Percentiles rank a stretch among this genome's conserved stretches.
These are phyloP conservation scores for Anabacerthia variegaticeps DNA, from an alignment of 2,797 vertebrate species.

Conservation along the genomic window DNA sequence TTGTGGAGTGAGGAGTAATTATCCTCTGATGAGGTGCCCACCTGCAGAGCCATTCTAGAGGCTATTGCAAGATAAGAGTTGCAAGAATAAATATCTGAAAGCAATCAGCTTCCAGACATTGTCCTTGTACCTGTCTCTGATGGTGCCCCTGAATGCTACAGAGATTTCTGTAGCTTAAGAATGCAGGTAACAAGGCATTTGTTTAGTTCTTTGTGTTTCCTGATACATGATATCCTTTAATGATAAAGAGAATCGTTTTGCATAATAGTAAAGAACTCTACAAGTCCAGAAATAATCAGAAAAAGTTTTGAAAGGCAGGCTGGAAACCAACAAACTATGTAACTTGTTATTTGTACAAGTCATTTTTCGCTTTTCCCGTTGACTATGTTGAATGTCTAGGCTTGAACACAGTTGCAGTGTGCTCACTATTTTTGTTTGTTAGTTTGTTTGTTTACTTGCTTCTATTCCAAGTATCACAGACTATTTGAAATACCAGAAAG, in stretches of 20 bases:
- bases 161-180: neutral
- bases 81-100: neutral
- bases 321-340: neutral
- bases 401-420: neutral
- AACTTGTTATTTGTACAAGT: neutral
- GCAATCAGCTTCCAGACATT: neutral
- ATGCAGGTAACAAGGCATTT: neutral
- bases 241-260: neutral
- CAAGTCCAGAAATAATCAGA: neutral
- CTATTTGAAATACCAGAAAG: neutral
- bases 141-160: neutral
- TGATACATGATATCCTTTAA: neutral
- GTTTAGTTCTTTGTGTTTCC: neutral
- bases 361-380: neutral
- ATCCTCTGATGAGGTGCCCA: constrained; percentile 7
- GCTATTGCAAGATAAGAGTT: neutral
- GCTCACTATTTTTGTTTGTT: too few species aligned
- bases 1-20: neutral
- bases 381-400: neutral
- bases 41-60: constrained; percentile 13
- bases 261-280: neutral
- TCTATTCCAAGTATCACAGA: neutral
- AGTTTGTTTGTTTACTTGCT: neutral
- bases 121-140: fast-evolving
- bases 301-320: neutral